These are phyloP conservation scores for Hemichromis elongatus DNA, from an alignment of 2,113 vertebrate genomes.

Conservation along the genomic window DNA sequence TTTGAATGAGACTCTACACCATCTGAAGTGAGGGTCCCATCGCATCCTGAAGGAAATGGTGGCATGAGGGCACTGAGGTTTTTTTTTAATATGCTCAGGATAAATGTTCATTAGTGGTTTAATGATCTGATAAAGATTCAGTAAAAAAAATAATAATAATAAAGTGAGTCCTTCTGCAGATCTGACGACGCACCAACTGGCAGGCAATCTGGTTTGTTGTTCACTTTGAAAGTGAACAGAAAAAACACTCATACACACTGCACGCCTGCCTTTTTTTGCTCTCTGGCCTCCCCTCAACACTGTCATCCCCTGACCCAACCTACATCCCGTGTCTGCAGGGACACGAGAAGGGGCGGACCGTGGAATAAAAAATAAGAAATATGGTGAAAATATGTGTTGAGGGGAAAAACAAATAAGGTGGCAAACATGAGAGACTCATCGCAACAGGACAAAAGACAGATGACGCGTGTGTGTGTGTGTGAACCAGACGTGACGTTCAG, in stretches of 20 bases:
- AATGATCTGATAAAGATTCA: neutral
- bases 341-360: neutral
- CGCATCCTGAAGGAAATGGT: neutral
- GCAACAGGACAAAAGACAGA: neutral
- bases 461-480: neutral
- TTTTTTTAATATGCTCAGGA: neutral
- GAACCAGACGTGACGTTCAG: neutral
- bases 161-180: neutral
- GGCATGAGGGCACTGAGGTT: neutral
- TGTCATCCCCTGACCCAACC: neutral
- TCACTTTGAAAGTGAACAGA: neutral
- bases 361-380: neutral
- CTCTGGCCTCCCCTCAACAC: neutral
- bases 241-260: neutral
- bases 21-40: neutral
- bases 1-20: neutral
- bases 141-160: neutral
- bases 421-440: neutral
- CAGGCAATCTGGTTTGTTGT: conserved; percentile 9
- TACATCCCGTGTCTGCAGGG: neutral
- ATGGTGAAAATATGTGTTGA: neutral
- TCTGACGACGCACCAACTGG: conserved; percentile 9
- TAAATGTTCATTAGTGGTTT: neutral
- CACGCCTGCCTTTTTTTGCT: neutral
- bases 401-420: neutral